phyloP scores from a whole-genome alignment of 92 coral and sea anemone genomes.

The Palythoa caribaeorum region DNA sequence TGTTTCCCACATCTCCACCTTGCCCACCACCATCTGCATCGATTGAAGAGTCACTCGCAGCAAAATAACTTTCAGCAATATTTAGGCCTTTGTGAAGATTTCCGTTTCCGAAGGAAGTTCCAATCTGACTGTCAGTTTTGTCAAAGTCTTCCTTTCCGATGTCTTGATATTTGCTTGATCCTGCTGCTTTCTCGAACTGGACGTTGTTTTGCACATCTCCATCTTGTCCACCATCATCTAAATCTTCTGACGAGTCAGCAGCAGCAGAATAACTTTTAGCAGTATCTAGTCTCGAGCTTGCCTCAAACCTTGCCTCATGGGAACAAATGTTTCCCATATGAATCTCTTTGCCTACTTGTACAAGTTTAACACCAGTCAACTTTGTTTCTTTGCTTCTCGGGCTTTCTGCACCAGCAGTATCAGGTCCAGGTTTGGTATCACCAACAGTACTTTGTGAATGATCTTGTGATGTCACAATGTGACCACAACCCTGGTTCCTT shows the following conservation, averaged over 20 bases:
- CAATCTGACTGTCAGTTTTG: neutral
- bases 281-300: neutral
- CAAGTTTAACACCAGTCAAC: neutral
- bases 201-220: neutral
- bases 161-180: neutral
- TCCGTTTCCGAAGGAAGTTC: neutral
- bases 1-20: no score
- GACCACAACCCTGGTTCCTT: no score
- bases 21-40: no score
- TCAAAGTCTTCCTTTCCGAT: neutral
- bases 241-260: neutral
- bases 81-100: neutral
- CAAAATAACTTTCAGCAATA: neutral
- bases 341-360: neutral
- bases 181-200: neutral
- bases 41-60: neutral
- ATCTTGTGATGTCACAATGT: neutral
- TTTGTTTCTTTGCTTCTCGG: neutral
- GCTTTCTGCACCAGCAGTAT: neutral
- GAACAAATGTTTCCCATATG: neutral
- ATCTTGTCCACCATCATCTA: neutral
- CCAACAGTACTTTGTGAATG: neutral
- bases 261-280: neutral
- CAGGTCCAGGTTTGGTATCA: neutral
- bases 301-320: no score